These are phyloP conservation scores for Apamea monoglypha DNA, from an alignment of 2,888 invertebrate species.

Conservation along the genomic window DNA sequence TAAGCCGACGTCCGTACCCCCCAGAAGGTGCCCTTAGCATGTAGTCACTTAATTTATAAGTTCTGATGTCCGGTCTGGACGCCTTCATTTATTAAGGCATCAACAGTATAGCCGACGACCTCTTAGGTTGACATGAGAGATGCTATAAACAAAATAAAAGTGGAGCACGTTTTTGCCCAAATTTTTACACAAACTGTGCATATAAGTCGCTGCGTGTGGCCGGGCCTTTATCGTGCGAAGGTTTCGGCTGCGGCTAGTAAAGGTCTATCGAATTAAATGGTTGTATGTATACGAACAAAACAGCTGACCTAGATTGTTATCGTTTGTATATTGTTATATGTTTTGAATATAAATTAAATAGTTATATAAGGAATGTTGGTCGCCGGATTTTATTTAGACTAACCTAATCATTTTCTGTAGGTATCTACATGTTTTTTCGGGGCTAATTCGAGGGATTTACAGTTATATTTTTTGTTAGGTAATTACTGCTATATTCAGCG, in stretches of 20 bases:
- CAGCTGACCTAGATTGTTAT: conserved; percentile 71
- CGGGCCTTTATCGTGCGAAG: not conserved
- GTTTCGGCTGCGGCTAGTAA: conserved; percentile 9
- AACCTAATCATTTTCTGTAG: not conserved
- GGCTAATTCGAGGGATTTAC: not conserved
- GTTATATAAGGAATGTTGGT: conserved; percentile 35
- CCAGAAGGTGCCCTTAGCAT: not conserved
- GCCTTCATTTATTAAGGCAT: not conserved
- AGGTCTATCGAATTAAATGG: conserved; percentile 48
- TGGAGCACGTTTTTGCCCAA: not conserved
- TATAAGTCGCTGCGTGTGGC: not conserved
- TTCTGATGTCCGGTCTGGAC: not conserved
- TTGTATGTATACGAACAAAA: conserved; percentile 59
- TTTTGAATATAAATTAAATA: conserved; percentile 54
- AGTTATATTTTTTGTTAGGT: not conserved
- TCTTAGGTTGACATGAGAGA: not conserved
- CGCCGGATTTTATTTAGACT: not conserved
- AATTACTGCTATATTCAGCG: too few species aligned
- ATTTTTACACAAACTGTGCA: conserved; percentile 1
- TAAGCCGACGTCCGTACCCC: not conserved
- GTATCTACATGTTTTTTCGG: not conserved
- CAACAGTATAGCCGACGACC: not conserved
- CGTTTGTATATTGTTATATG: conserved; percentile 60
- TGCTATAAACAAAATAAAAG: not conserved
- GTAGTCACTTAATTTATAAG: not conserved